Base-by-base conservation (phyloP, 2,888 invertebrate genomes). In the Mystacides longicornis region DNA sequence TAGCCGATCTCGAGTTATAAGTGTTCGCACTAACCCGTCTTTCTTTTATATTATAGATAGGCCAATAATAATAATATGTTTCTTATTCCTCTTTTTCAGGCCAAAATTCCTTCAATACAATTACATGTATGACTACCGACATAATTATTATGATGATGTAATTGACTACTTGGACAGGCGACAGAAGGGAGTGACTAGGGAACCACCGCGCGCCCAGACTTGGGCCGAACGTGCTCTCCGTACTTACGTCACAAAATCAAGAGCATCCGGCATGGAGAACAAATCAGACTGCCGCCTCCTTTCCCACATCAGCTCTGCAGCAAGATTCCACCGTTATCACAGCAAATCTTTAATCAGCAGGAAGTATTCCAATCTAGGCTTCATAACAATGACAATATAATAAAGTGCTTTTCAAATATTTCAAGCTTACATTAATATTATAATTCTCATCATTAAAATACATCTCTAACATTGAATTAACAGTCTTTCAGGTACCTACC, bases 61-160 rank as follows among this genome's bases (percentile, higher is more conserved):
- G n/a, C n/a, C n/a, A n/a, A n/a, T n/a, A n/a, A n/a, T n/a, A n/a
- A n/a, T n/a, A n/a, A n/a, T n/a, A n/a, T n/a, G n/a, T n/a, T n/a
- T n/a, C n/a, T n/a, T n/a, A n/a, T n/a, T n/a, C n/a, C n/a, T n/a
- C n/a, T n/a, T 23, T 70, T 73, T 19, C 75, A 86, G 86, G 69
- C 91, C 91, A 19, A 84, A 83, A 68, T 85, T 86, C 73, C 81
- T 88, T 45, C 87, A 88, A 68, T 92, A 92, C 76, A 82, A 79
- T 67, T 91, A 90, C 70, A 77, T 89, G 70, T 87, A 86, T 74
- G 85, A 90, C 70, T 92, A 91, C 75, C 83, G 86, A 73, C 82
- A 84, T 71, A 90, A 88, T 73, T 92, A 92, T 70, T 92, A 91
- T 72, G 84, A 90, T 68, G 90, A 91, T 68, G 85, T 89, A 58